Conservation (phyloP, 2,797 vertebrate genomes). For the Leptodactylus fallax region DNA sequence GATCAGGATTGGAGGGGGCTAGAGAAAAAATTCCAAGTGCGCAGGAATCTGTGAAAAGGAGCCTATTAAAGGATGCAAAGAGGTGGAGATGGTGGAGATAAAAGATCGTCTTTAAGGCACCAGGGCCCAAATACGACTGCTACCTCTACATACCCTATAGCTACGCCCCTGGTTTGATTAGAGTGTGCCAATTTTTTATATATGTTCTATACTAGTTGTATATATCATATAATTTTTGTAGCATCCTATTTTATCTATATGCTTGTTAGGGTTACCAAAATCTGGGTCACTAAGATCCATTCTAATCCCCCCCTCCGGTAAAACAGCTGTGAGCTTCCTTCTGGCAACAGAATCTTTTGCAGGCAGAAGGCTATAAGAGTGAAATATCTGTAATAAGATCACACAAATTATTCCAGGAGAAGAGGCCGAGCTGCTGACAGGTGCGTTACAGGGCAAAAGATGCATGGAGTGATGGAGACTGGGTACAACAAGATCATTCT, state of each 20-base stretch:
- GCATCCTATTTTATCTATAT: not conserved
- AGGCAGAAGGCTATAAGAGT: not conserved
- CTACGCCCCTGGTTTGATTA: no score
- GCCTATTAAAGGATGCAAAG: no score
- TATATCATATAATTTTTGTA: no score
- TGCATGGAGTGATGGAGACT: not conserved
- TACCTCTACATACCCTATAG: no score
- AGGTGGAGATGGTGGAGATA: no score
- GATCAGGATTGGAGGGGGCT: no score
- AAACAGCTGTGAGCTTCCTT: conserved; percentile 40
- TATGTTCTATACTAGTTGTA: no score
- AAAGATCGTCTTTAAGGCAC: no score
- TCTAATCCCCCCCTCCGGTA: not conserved
- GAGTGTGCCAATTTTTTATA: no score
- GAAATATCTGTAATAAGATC: not conserved
- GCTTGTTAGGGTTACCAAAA: conserved; percentile 6
- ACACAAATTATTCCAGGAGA: not conserved
- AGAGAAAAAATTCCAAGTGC: no score
- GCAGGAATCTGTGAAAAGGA: no score
- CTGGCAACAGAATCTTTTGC: conserved; percentile 25
- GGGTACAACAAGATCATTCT: not conserved
- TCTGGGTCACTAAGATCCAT: conserved; percentile 36
- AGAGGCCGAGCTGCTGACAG: not conserved
- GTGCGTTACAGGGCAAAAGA: not conserved
- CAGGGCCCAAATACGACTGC: no score